Base-by-base conservation (phyloP, 2,888 invertebrate species). In the Drosophila longiperda region DNA sequence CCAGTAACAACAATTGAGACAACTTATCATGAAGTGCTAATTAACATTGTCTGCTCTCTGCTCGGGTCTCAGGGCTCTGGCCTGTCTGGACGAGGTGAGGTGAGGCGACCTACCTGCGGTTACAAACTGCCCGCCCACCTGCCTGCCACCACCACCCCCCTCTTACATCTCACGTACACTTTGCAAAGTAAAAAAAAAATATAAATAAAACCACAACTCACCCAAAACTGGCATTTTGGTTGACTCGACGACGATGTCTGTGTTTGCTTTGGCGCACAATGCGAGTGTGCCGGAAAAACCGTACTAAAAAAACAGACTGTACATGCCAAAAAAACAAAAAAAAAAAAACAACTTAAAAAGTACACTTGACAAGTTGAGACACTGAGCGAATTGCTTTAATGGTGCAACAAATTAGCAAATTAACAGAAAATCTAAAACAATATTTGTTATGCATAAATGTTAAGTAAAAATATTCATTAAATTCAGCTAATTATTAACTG, bases 11-110 rank as follows among this genome's bases (percentile, higher is more conserved):
- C 89, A 87, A 80, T 85, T 84, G 88, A 87, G 90, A 85, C 89
- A 88, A 88, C 88, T 88, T 87, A 88, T 87, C 87, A 85, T 83
- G 73, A 89, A 89, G 88, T 89, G 87, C 83, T 89, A 89, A 89
- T 90, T 89, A 89, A 90, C 88, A 82, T 85, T 89, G 89, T 88
- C 88, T 90, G 85, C 75, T 64, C 54, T 61, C 58, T 17, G 45
- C 33, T 45, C 61, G 48, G 67, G 64, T 62, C 36, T 88, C 88
- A n/a, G 42, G 38, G 40, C 62, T 52, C 66, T 62, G 60, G 57
- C 69, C 65, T 80, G 79, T 74, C 78, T 85, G 79, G 26, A 5
- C 26, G 26, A 26, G 26, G 83, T 76, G 81, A 78, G 53, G 33
- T 20, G 34, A 34, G 15, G 23, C n/a, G 11, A 54, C 81, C 74